Base-by-base conservation (phyloP, 2,888 invertebrate species). In the Eupithecia subumbrata region DNA sequence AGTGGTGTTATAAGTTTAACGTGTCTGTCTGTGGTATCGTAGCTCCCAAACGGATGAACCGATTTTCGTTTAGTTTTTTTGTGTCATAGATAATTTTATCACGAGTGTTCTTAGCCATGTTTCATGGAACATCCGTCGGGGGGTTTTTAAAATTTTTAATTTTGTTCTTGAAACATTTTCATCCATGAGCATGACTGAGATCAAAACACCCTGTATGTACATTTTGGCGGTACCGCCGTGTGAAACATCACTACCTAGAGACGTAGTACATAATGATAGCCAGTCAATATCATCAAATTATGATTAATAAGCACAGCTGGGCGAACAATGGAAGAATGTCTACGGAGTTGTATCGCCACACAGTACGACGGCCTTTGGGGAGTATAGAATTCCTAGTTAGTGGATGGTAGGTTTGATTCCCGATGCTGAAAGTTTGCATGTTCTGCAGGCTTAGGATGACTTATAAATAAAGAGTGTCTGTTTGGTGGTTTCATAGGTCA, bases 231-330 rank as follows among this genome's bases (percentile, higher is more conserved):
- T 84, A 82, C 76, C 84, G 76, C 73, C 80, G 87, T 90, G 92
- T 91, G 90, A 91, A 91, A 83, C 86, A 85, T 85, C 84, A 89
- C 90, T 89, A 89, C 89, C 82, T 76, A 87, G 86, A 69, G 48
- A 86, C 81, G 75, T 56, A 78, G 75, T 56, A 78, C 79, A 82
- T 89, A 91, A 90, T 90, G 91, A 91, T 91, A 87, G 84, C 85
- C 83, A 86, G 87, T 93, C 92, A 93, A 92, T 93, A 91, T 90
- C 86, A 88, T 89, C 88, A 93, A 93, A 94, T 92, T 94, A 89
- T 93, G 92, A 94, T 93, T 93, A 89, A 93, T 93, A 86, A 85
- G 82, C 43, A 71, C 68, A 77, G 70, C 77, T 70, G 73, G 60
- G 11, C 48, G 71, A 60, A 79, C 73, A 56, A 66, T 68, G 66